These are phyloP conservation scores for Ornithorhynchus anatinus DNA, from an alignment of 2,113 vertebrate genomes.

Conservation along the genomic window DNA sequence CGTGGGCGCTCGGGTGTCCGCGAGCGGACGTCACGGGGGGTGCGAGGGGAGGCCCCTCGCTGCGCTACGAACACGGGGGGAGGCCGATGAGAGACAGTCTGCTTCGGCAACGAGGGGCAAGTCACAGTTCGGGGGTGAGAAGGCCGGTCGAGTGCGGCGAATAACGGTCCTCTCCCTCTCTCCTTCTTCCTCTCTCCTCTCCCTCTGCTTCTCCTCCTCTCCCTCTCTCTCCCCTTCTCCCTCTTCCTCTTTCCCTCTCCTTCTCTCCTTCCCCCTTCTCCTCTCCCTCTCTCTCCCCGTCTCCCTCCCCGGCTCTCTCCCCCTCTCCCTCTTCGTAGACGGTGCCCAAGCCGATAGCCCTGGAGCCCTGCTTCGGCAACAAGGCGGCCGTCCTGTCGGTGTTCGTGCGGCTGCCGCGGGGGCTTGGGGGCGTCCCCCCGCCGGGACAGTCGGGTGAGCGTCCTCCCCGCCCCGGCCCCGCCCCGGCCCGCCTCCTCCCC, in stretches of 20 bases:
- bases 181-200: background rate
- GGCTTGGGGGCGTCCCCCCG: slow-evolving; percentile 91
- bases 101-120: too few species aligned
- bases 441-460: slow-evolving; percentile 95
- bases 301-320: background rate
- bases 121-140: too few species aligned
- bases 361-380: slow-evolving; percentile 97
- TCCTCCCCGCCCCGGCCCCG: too few species aligned
- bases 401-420: slow-evolving; percentile 93
- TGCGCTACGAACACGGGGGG: too few species aligned
- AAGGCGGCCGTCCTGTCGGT: slow-evolving; percentile 97
- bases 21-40: too few species aligned
- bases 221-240: slow-evolving; percentile 38
- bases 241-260: background rate
- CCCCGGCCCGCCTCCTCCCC: background rate
- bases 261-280: slow-evolving; percentile 43
- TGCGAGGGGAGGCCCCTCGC: too few species aligned
- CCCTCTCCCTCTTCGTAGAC: slow-evolving; percentile 68
- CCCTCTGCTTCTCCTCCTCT: background rate
- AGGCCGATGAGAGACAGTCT: too few species aligned
- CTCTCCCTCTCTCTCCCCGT: background rate
- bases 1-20: too few species aligned
- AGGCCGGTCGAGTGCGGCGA: too few species aligned
- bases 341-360: slow-evolving; percentile 94
- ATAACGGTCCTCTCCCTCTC: too few species aligned